Percentiles rank a stretch among this genome's conserved stretches.
Evolutionary conservation across 2,888 invertebrate genomes (phyloP).

Genomic region (Pseudococcus viburni): DNA sequence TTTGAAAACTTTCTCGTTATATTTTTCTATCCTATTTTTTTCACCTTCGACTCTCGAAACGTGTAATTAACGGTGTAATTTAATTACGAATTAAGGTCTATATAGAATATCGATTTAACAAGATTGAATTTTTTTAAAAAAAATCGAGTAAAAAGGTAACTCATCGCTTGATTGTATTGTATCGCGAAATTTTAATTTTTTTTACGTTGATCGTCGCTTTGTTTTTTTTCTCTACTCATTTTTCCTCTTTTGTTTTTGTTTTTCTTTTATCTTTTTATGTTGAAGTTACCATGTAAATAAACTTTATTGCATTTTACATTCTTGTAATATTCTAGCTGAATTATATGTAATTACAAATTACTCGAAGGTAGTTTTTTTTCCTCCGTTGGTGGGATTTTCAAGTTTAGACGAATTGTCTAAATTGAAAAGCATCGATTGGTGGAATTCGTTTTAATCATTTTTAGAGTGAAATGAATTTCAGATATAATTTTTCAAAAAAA

Average conservation of each 20-base stretch:
- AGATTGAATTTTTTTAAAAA: background rate
- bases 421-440: background rate
- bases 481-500: no score
- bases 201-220: conserved; percentile 47
- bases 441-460: no score
- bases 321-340: conserved; percentile 63
- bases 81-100: conserved; percentile 34
- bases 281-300: conserved; percentile 63
- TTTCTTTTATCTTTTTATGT: conserved; percentile 61
- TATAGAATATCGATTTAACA: conserved; percentile 23
- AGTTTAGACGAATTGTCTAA: background rate
- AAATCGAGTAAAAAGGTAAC: conserved; percentile 41
- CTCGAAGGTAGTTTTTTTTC: background rate
- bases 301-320: conserved; percentile 59
- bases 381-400: background rate
- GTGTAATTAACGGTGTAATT: conserved; percentile 44
- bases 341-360: conserved; percentile 53
- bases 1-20: background rate
- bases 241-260: conserved; percentile 43
- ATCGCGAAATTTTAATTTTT: conserved; percentile 34
- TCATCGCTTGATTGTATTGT: conserved; percentile 49
- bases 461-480: no score
- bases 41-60: conserved; percentile 10
- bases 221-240: conserved; percentile 37
- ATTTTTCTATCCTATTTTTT: background rate